These are phyloP conservation scores for Zophobas morio DNA, from an alignment of 1,140 invertebrate species.

Conservation along the genomic window DNA sequence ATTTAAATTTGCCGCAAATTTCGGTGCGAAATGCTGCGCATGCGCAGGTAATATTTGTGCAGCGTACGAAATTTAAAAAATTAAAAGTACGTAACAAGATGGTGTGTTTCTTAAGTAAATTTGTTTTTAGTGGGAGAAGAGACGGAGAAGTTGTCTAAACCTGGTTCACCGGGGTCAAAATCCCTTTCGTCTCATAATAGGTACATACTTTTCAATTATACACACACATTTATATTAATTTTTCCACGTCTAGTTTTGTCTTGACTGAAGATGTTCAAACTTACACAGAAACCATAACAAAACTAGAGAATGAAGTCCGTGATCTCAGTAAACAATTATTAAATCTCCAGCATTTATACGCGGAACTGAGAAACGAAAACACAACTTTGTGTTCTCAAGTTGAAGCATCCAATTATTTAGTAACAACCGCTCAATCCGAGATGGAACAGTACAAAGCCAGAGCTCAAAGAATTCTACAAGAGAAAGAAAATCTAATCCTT, in stretches of 20 bases:
- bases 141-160: neutral
- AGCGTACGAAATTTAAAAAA: no score
- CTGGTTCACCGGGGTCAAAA: neutral
- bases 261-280: conserved; percentile 59
- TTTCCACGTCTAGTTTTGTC: conserved; percentile 52
- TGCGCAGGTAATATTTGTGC: no score
- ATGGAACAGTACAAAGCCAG: conserved; percentile 79
- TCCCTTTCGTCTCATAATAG: conserved; percentile 44
- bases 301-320: conserved; percentile 67
- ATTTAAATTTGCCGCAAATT: no score
- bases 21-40: no score
- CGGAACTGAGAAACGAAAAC: conserved; percentile 62
- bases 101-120: no score
- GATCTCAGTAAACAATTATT: conserved; percentile 68
- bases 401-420: conserved; percentile 74
- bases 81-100: no score
- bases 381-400: conserved; percentile 59
- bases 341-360: conserved; percentile 65
- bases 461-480: conserved; percentile 82
- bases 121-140: no score
- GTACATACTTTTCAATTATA: neutral
- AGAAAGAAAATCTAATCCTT: conserved; percentile 82
- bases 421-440: conserved; percentile 73
- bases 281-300: conserved; percentile 63
- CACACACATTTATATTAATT: no score